Conservation (phyloP, 2,888 invertebrate species). For the Epinotia demarniana region DNA sequence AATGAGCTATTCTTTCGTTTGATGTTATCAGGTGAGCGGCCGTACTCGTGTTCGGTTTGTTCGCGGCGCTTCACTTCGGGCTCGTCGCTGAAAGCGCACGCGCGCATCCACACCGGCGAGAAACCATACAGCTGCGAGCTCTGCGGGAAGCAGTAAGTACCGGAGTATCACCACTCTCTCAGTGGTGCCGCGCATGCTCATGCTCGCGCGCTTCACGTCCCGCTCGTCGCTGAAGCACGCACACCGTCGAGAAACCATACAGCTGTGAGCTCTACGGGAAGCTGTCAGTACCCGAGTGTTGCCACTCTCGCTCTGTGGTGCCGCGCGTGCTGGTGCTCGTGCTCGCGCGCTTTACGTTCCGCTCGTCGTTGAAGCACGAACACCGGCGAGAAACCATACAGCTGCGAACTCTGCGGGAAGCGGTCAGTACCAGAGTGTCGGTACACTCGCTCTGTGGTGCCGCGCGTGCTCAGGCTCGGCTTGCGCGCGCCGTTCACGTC, state of each 20-base stretch:
- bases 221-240: conserved; percentile 72
- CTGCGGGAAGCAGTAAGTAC: conserved; percentile 64
- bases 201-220: conserved; percentile 59
- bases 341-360: conserved; percentile 48
- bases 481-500: conserved; percentile 59
- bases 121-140: conserved; percentile 72
- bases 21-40: conserved; percentile 65
- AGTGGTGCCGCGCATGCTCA: conserved; percentile 46
- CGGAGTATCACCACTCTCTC: conserved; percentile 57
- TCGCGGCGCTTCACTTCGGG: conserved; percentile 80
- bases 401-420: no score
- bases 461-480: conserved; percentile 46
- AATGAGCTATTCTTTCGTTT: not conserved
- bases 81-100: conserved; percentile 80
- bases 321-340: conserved; percentile 56
- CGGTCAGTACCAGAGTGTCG: no score
- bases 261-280: no score
- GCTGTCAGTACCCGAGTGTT: no score
- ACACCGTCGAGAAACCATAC: no score
- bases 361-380: conserved; percentile 58
- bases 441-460: no score
- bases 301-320: no score
- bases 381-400: conserved; percentile 58
- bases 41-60: conserved; percentile 66
- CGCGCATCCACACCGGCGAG: conserved; percentile 80